phyloP scores from a whole-genome alignment of 2,888 invertebrate genomes.

The Cosmia pyralina region DNA sequence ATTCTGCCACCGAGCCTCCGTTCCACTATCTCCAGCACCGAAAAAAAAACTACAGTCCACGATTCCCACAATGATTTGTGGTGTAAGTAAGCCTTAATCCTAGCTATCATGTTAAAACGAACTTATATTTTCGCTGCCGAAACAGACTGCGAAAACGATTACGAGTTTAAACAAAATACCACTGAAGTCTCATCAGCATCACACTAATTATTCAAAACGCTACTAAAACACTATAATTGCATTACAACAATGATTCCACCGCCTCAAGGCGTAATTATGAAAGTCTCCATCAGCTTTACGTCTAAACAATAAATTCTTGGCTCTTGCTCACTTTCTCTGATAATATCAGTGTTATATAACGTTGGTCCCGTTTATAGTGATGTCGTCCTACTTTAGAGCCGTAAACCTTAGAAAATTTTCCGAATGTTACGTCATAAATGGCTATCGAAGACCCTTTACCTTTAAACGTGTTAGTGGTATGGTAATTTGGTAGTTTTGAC shows the following conservation, averaged over 20 bases:
- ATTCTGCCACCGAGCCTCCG: too few species aligned
- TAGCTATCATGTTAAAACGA: not conserved
- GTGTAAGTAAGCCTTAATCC: not conserved
- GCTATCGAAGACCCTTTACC: conserved; percentile 25
- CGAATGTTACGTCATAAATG: conserved; percentile 45
- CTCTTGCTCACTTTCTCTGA: conserved; percentile 60
- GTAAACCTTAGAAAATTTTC: conserved; percentile 54
- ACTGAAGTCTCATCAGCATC: not conserved
- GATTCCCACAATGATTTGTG: too few species aligned
- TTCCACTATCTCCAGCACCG: too few species aligned
- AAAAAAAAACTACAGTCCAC: too few species aligned
- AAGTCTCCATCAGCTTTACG: conserved; percentile 54
- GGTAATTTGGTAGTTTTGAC: conserved; percentile 15
- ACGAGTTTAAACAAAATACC: not conserved
- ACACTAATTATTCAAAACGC: not conserved
- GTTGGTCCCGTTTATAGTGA: conserved; percentile 55
- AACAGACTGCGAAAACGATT: not conserved
- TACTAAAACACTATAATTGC: conserved; percentile 4
- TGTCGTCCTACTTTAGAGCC: conserved; percentile 55
- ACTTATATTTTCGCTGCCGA: not conserved
- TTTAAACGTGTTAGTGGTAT: conserved; percentile 25
- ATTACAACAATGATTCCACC: conserved; percentile 36
- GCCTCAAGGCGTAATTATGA: conserved; percentile 56
- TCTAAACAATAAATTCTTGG: conserved; percentile 59
- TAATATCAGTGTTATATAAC: conserved; percentile 60